Evolutionary conservation across 2,888 invertebrate genomes (phyloP), one percentile per base, ranked within the genome.

Genomic region (Drosophila quinaria): DNA sequence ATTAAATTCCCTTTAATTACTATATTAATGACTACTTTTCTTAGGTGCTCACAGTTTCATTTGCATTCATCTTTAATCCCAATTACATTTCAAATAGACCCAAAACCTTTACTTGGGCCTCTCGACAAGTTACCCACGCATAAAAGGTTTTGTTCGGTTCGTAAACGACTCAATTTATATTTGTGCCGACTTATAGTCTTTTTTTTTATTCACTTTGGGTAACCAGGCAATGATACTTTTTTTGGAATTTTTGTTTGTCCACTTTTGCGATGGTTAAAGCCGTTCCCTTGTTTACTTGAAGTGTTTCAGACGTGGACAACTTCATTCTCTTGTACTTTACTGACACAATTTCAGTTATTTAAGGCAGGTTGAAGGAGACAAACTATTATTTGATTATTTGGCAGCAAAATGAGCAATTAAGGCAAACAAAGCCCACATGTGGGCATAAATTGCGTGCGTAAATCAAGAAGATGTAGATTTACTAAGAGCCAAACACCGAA

Each of bases 391-490:
- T 69, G 72, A 80, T 74, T 72, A 88, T 82, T 72, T 80, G 71
- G 71, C 55, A 37, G 63, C 61, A 77, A 68, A 60, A 63, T 63
- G 68, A 79, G 67, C 80, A 79, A 73, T 80, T 88, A 71, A 56
- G 55, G 25, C 55, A 62, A 62, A 62, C 69, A 63, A 42, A 49
- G 52, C 60, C 59, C 88, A 74, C 77, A 82, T 80, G 67, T 61
- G 39, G 35, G 41, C 10, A 17, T 46, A 65, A 64, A 80, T 61
- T 68, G 66, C 62, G 60, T 75, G 42, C 74, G 69, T 83, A 86
- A 83, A 88, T 83, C 86, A 88, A 65, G 35, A 58, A 64, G 69
- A 88, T 77, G 63, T 77, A 59, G 71, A 82, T 80, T 69, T 86
- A 29, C 51, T 41, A 37, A 51, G 19, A 9, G 17, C 41, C 9